A percentile compares a stretch with the other conserved stretches of the same genome.
Conservation (phyloP, 2,113 vertebrate species). For the Ceyx margarethae region DNA sequence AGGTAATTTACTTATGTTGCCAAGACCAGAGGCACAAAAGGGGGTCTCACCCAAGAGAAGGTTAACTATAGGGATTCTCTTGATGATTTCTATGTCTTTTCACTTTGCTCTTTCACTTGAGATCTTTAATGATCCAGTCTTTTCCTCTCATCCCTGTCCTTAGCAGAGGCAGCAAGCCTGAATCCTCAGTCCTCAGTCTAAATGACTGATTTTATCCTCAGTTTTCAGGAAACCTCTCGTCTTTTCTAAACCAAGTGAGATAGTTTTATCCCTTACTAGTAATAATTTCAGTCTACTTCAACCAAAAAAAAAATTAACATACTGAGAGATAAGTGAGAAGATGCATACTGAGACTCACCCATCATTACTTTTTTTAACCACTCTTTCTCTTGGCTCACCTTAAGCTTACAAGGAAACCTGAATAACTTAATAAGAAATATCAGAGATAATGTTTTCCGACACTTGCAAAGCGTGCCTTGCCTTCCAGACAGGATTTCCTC, state of each 20-base stretch:
- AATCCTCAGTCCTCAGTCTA: neutral
- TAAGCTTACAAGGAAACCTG: neutral
- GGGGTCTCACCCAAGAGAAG: neutral
- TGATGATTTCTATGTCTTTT: neutral
- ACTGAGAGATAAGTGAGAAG: neutral
- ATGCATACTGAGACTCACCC: neutral
- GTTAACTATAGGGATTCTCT: neutral
- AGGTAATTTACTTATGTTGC: neutral
- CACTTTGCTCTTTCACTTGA: neutral
- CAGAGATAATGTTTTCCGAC: slow-evolving; percentile 11
- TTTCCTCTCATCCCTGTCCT: neutral
- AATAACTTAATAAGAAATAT: slow-evolving; percentile 19
- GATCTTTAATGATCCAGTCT: neutral
- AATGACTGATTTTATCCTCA: neutral
- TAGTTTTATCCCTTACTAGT: neutral
- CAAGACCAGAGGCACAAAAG: neutral
- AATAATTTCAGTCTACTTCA: neutral
- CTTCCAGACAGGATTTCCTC: slow-evolving; percentile 53
- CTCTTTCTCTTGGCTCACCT: neutral
- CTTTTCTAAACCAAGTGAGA: neutral
- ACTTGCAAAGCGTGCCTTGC: slow-evolving; percentile 35
- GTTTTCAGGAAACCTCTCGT: neutral
- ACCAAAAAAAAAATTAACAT: neutral
- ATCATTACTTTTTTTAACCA: neutral
- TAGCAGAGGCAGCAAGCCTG: neutral